Evolutionary conservation across 2,888 invertebrate species (phyloP), one percentile per base, ranked within the genome.

Genomic region (Mechanitis messenoides): DNA sequence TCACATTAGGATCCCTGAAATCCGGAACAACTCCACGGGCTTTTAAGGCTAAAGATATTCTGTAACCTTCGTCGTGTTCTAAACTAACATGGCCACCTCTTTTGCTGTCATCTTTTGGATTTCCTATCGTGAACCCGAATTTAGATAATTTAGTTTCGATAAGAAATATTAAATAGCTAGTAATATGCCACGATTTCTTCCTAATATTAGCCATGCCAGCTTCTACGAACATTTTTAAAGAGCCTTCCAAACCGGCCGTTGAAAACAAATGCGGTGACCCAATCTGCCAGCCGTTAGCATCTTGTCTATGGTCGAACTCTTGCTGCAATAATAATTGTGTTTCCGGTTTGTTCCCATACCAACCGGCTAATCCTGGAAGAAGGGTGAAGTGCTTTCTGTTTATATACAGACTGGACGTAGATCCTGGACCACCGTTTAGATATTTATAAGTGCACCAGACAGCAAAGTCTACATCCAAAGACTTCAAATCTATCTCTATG

Each of bases 391-490:
- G 84, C 67, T 76, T 82, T 9, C 77, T 78, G 58, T 87, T 87
- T 7, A 87, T 81, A 58, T 86, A 88, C 46, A 87, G 62, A 0
- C 76, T 83, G 0, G 83, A 80, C 0, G 77, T 45, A 0, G 86
- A 78, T 0, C 88, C 87, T 0, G 87, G 87, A 0, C 88, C 88
- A 0, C 86, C 87, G 57, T 87, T 87, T 28, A 88, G 64, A 58
- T 88, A 87, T 69, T 88, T 88, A 58, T 88, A 88, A 2, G 84
- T 87, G 60, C 87, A 87, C 88, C 87, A 87, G 4, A 87, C 71
- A 0, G 87, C 88, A 63, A 87, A 88, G 67, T 88, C 88, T 31
- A 78, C 72, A 61, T 87, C 82, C 3, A 85, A n/a, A 20, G 74
- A 68, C 50, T 81, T 82, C 3, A 88, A 68, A 72, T 87, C 77